Percentiles rank a stretch among this genome's conserved stretches.
These are phyloP conservation scores for Mustelus asterias DNA, from an alignment of 2,113 vertebrate genomes.

Conservation along the genomic window DNA sequence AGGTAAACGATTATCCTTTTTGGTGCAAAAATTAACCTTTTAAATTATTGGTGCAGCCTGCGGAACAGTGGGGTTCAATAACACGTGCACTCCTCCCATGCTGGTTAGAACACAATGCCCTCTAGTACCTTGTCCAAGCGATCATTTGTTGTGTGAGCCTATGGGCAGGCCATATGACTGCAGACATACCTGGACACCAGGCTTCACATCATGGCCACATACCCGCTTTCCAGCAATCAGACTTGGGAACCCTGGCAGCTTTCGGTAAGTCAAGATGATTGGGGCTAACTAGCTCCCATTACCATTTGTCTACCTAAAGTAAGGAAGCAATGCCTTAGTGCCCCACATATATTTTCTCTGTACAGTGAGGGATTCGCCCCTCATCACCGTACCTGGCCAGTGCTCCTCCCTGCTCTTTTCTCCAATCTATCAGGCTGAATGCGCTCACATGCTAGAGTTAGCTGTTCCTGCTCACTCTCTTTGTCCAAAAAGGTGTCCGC, in stretches of 20 bases:
- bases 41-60: too few species aligned
- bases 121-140: background rate
- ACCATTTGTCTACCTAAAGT: background rate
- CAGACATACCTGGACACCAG: background rate
- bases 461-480: conserved; percentile 54
- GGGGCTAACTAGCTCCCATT: background rate
- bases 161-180: background rate
- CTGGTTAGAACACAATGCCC: too few species aligned
- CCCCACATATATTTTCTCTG: background rate
- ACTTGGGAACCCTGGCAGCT: background rate
- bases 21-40: too few species aligned
- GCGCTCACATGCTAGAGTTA: conserved; percentile 60
- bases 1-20: too few species aligned
- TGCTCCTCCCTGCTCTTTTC: conserved; percentile 68
- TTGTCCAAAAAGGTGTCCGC: conserved; percentile 71
- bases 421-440: conserved; percentile 57
- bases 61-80: too few species aligned
- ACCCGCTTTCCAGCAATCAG: background rate
- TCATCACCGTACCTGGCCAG: conserved; percentile 62
- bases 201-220: background rate
- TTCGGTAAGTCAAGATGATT: background rate
- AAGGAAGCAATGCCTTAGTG: background rate
- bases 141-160: background rate
- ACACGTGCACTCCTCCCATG: too few species aligned
- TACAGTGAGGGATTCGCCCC: background rate